phyloP scores from a whole-genome alignment of 1,140 invertebrate species.

The Meloidogyne hapla region DNA sequence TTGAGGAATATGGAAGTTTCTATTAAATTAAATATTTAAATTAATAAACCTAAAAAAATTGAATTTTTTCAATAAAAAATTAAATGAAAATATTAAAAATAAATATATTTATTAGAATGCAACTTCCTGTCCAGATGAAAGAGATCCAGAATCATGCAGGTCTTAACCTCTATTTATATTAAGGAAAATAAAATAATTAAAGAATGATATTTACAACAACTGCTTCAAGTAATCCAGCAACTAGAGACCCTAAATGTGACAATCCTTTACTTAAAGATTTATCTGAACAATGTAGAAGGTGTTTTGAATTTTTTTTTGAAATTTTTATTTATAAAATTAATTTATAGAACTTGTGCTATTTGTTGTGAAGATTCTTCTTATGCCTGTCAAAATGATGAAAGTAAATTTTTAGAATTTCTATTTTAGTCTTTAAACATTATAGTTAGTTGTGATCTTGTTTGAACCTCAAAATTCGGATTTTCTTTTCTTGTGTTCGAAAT shows the following conservation, averaged over 20 bases:
- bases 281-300: conserved; percentile 47
- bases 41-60: too few relatives aligned
- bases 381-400: conserved; percentile 53
- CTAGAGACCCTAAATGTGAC: conserved; percentile 49
- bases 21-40: too few relatives aligned
- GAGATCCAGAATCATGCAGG: conserved; percentile 45
- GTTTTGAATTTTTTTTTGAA: background rate
- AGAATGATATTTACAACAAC: conserved; percentile 40
- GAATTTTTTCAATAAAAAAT: too few relatives aligned
- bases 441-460: too few relatives aligned
- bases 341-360: conserved; percentile 48
- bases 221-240: conserved; percentile 35
- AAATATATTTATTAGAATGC: conserved; percentile 33
- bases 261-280: conserved; percentile 54
- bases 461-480: too few relatives aligned
- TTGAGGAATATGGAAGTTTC: too few relatives aligned
- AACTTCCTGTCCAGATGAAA: conserved; percentile 45
- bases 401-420: conserved; percentile 21
- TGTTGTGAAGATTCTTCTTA: conserved; percentile 52
- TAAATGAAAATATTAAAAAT: background rate
- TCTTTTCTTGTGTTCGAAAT: too few relatives aligned
- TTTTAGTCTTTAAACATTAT: too few relatives aligned
- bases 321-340: background rate
- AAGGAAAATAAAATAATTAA: background rate
- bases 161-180: background rate